Evolutionary conservation across 2,888 invertebrate species (phyloP).

Genomic region (Heliconius ethilla): DNA sequence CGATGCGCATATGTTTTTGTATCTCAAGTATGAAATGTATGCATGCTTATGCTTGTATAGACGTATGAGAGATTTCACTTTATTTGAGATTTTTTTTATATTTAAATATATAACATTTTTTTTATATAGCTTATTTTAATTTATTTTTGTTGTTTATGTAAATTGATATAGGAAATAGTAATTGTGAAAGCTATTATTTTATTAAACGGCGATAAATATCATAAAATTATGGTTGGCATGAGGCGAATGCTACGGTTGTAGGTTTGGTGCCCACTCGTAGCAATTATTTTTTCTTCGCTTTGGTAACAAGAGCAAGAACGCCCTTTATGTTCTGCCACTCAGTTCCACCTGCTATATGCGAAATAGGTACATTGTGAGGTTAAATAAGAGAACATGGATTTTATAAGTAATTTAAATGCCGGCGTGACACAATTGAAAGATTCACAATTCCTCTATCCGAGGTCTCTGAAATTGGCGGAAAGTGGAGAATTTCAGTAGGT

Average conservation of each 20-base stretch:
- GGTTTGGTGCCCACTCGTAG: background rate
- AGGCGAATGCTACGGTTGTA: background rate
- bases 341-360: too few species aligned
- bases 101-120: background rate
- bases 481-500: too few species aligned
- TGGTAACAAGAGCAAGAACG: too few species aligned
- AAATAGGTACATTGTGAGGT: too few species aligned
- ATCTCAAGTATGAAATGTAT: conserved; percentile 8
- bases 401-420: too few species aligned
- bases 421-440: too few species aligned
- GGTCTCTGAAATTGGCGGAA: too few species aligned
- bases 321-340: too few species aligned
- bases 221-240: background rate
- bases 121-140: background rate
- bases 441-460: too few species aligned
- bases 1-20: conserved; percentile 16
- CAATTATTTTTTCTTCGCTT: background rate
- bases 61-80: background rate
- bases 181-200: background rate
- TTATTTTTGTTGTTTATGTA: background rate
- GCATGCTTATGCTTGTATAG: background rate
- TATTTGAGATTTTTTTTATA: background rate
- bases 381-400: too few species aligned
- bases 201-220: background rate
- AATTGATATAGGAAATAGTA: background rate